Base-by-base conservation (phyloP, 2,113 vertebrate species). In the Recurvirostra avosetta region DNA sequence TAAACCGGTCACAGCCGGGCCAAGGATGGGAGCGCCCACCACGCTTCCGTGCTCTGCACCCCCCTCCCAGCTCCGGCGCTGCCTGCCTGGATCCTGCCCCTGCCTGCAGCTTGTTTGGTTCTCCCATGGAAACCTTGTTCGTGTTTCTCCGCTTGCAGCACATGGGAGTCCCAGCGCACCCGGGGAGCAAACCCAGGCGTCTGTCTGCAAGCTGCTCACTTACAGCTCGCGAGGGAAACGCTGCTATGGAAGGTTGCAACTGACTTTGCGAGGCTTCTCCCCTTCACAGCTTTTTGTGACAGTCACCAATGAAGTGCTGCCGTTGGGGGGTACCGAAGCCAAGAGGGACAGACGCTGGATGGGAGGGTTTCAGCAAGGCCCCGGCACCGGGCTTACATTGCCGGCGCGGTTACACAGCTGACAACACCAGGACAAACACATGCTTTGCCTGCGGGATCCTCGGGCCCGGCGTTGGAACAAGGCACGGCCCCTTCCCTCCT, bases 231-330 rank as follows among this genome's bases (percentile, higher is more conserved):
- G 0, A 90, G 62, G 71, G 58, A 78, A 92, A 80, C 1, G 21
- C 78, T 6, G 62, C 75, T 62, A 90, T 62, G 88, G 85, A 52
- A 88, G 90, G 94, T 58, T 93, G 72, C 59, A 62, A 73, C 25
- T 15, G 72, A 92, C 71, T 97, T 77, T 63, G 58, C 5, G 2
- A 90, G 79, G 94, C 88, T 93, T 94, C 86, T 88, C 88, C 95
- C 83, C 94, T 94, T 95, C 94, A 93, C 96, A 93, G 96, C 72
- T 96, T 96, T 97, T 80, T 47, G 86, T 95, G 92, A 94, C 96
- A 93, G 92, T 70, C 94, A 62, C 94, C 11, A 0, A 80, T 15
- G 63, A 94, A 88, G 86, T 34, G 85, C 90, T 93, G 93, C 90
- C 67, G 0, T 79, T 4, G 50, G 50, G 91, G 65, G 65, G 62